A percentile compares a stretch with the other conserved stretches of the same genome.
phyloP scores from a whole-genome alignment of 2,888 invertebrate species.

The Monopis laevigella region DNA sequence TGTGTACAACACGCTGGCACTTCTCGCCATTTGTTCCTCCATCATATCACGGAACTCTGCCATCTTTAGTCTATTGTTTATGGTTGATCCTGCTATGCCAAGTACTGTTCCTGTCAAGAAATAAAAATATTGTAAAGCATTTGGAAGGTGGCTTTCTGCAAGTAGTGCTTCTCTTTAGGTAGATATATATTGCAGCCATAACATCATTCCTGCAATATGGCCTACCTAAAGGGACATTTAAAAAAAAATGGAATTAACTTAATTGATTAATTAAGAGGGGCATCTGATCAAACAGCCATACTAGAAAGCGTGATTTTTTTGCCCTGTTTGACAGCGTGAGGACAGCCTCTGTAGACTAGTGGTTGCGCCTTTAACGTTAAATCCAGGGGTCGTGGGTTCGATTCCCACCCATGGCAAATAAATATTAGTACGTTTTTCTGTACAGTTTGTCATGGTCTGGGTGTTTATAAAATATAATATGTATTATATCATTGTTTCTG shows the following conservation, averaged over 20 bases:
- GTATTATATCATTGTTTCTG: no score
- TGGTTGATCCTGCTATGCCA: slow-evolving; percentile 73
- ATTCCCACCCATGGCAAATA: no score
- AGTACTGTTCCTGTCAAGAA: slow-evolving; percentile 64
- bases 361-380: no score
- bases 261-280: background rate
- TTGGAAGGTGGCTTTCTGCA: background rate
- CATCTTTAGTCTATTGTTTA: slow-evolving; percentile 73
- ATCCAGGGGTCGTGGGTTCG: no score
- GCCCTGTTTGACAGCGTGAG: no score
- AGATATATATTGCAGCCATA: background rate
- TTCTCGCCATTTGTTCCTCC: slow-evolving; percentile 59
- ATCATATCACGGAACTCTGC: slow-evolving; percentile 71
- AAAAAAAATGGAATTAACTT: background rate
- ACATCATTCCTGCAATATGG: background rate
- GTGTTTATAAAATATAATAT: no score
- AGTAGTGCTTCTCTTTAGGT: background rate
- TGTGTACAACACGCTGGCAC: slow-evolving; percentile 52
- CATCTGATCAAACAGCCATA: no score
- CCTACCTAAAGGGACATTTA: background rate
- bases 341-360: no score
- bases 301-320: no score
- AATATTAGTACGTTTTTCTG: no score
- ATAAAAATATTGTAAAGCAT: background rate
- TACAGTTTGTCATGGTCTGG: no score